Conservation (phyloP, 23 tunicate species). For the Oikopleura vanhoeffeni region DNA sequence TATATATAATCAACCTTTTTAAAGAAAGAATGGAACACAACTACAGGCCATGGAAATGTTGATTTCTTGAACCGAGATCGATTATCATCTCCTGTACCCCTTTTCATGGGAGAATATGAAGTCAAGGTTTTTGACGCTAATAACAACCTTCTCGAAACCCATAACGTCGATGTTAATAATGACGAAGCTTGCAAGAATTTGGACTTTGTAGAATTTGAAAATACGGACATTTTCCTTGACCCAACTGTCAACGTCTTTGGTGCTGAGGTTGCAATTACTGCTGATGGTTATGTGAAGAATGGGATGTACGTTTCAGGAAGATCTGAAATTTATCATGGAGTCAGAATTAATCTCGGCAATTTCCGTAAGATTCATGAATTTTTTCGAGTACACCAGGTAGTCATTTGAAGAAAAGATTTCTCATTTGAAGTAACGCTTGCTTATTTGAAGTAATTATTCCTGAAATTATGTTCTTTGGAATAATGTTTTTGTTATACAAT, state of each 20-base stretch:
- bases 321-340: background rate
- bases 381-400: too few relatives aligned
- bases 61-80: background rate
- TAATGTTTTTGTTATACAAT: too few relatives aligned
- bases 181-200: background rate
- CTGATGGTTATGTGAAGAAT: background rate
- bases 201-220: background rate
- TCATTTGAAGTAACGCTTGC: too few relatives aligned
- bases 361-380: background rate
- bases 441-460: too few relatives aligned
- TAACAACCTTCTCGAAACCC: background rate
- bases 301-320: background rate
- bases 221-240: background rate
- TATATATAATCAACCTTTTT: too few relatives aligned
- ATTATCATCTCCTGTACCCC: background rate
- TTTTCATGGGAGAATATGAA: background rate
- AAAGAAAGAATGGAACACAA: conserved; percentile 1
- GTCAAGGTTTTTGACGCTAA: background rate
- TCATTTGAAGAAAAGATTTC: too few relatives aligned
- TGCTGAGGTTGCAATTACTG: background rate
- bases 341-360: background rate
- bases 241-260: background rate
- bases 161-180: background rate
- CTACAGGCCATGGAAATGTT: conserved; percentile 2
- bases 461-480: too few relatives aligned